Conservation (phyloP, 2,113 vertebrate species). For the Eira barbara region DNA sequence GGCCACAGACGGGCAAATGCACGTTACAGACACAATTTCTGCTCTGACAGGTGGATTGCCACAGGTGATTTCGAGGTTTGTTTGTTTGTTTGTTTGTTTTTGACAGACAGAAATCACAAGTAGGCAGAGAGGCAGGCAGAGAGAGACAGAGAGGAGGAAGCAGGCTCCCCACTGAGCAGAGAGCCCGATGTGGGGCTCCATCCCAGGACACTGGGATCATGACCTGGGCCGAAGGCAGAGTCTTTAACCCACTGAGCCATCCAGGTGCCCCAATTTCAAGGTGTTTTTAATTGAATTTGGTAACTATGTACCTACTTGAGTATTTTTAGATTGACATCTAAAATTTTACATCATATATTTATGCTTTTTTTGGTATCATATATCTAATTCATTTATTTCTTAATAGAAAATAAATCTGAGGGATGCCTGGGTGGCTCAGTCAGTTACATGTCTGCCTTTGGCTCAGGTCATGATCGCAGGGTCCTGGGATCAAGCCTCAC, state of each 20-base stretch:
- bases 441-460: background rate
- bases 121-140: too few species aligned
- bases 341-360: background rate
- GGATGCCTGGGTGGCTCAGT: background rate
- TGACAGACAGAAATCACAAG: background rate
- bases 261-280: background rate
- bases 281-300: background rate
- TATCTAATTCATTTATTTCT: background rate
- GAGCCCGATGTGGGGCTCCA: too few species aligned
- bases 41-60: background rate
- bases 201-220: too few species aligned
- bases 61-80: background rate
- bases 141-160: too few species aligned
- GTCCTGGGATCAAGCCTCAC: background rate
- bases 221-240: too few species aligned
- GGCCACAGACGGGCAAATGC: background rate
- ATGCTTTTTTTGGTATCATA: background rate
- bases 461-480: background rate
- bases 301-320: background rate
- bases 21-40: background rate
- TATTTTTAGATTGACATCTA: background rate
- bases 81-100: background rate
- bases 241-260: too few species aligned
- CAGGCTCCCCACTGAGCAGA: too few species aligned
- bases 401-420: background rate